phyloP scores from a whole-genome alignment of 2,797 vertebrate species.

The Telmatherina bonti region DNA sequence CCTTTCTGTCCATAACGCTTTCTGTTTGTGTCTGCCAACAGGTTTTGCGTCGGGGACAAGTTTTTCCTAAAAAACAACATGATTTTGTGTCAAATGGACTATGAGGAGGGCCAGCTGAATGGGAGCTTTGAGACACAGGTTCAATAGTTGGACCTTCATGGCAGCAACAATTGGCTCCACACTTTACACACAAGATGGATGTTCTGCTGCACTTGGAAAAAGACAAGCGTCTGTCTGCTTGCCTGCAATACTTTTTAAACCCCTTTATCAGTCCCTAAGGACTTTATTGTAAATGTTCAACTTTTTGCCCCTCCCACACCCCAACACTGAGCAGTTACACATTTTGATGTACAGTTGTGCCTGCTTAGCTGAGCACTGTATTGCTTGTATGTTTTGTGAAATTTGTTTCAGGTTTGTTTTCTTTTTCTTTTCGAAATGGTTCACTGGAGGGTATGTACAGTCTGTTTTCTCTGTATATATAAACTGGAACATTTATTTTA shows the following conservation, averaged over 20 bases:
- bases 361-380: constrained; percentile 97
- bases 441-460: constrained; percentile 97
- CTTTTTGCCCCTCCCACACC: constrained; percentile 84
- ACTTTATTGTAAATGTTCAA: constrained; percentile 92
- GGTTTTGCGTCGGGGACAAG: constrained; percentile 99
- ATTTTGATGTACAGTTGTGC: constrained; percentile 96
- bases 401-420: constrained; percentile 84
- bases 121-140: constrained; percentile 99
- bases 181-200: constrained; percentile 82
- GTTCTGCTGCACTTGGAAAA: constrained; percentile 85
- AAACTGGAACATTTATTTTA: constrained; percentile 99
- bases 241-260: constrained; percentile 96
- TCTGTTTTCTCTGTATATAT: constrained; percentile 99
- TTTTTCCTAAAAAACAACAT: constrained; percentile 99
- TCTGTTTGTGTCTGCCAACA: constrained; percentile 76
- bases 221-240: constrained; percentile 90
- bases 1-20: constrained; percentile 51
- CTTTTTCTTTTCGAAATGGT: constrained; percentile 83
- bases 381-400: constrained; percentile 98
- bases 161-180: constrained; percentile 76
- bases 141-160: constrained; percentile 88
- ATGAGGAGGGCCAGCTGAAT: constrained; percentile 99
- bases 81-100: constrained; percentile 99
- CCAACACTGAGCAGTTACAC: constrained; percentile 95
- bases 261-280: constrained; percentile 90